A percentile compares a stretch with the other conserved stretches of the same genome.
Evolutionary conservation across 2,888 invertebrate genomes (phyloP).

Genomic region (Drosophila fungiperda): DNA sequence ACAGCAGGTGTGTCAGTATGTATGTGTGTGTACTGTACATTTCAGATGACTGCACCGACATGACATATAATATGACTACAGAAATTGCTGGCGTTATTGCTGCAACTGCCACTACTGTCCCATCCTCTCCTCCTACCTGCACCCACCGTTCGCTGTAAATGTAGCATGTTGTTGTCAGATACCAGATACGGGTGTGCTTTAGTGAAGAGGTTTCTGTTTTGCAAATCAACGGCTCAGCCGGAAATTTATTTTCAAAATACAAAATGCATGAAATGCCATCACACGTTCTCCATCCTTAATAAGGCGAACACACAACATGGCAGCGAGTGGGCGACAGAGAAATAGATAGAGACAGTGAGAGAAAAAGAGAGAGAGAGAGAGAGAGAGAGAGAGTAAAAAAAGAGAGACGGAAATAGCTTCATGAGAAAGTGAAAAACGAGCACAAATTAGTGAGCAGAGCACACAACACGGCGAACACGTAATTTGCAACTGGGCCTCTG

Average conservation of each 20-base stretch:
- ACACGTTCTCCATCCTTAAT: constrained; percentile 55
- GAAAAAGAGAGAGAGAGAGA: background rate
- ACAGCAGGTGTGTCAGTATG: constrained; percentile 3
- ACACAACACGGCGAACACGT: constrained; percentile 44
- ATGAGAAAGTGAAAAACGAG: constrained; percentile 32
- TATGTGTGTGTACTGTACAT: constrained; percentile 22
- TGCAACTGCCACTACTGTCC: constrained; percentile 10
- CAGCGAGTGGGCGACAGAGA: background rate
- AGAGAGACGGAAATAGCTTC: constrained; percentile 16
- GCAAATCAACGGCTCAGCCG: constrained; percentile 75
- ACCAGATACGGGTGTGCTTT: constrained; percentile 44
- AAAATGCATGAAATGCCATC: constrained; percentile 49
- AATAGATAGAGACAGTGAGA: background rate
- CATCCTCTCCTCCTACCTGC: background rate
- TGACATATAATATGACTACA: constrained; percentile 75
- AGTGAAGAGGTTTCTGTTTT: constrained; percentile 33
- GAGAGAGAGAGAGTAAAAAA: background rate
- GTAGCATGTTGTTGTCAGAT: constrained; percentile 63
- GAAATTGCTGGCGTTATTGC: constrained; percentile 48
- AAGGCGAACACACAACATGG: constrained; percentile 47
- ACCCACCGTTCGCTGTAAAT: constrained; percentile 31
- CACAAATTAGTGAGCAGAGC: constrained; percentile 63
- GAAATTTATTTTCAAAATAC: constrained; percentile 79
- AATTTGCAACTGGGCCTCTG: constrained; percentile 28
- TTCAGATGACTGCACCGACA: constrained; percentile 33